Evolutionary conservation across 1,140 invertebrate species (phyloP).

Genomic region (Triops cancriformis): DNA sequence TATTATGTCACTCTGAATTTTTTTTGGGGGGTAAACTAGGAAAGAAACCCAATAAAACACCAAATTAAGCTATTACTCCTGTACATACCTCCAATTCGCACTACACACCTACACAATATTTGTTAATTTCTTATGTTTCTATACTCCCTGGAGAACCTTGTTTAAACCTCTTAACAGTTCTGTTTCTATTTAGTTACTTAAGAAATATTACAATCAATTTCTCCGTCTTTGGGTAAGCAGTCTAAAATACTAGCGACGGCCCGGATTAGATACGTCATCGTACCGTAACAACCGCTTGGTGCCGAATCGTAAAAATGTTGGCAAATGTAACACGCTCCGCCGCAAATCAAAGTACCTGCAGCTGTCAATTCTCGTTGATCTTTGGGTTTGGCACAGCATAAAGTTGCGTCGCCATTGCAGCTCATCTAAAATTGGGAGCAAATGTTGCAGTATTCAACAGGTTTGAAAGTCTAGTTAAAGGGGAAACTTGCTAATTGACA

Average conservation of each 20-base stretch:
- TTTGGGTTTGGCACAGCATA: slow-evolving; percentile 75
- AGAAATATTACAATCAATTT: slow-evolving; percentile 59
- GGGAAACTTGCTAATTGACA: neutral
- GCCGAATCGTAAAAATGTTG: slow-evolving; percentile 97
- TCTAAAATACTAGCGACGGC: slow-evolving; percentile 67
- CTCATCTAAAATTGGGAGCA: slow-evolving; percentile 53
- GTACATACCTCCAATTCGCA: too few relatives aligned
- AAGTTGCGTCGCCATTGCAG: slow-evolving; percentile 76
- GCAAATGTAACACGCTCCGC: slow-evolving; percentile 88
- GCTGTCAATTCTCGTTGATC: slow-evolving; percentile 47
- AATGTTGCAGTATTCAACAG: slow-evolving; percentile 8
- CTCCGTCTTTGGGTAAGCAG: slow-evolving; percentile 62
- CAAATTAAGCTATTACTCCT: too few relatives aligned
- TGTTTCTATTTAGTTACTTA: slow-evolving; percentile 4
- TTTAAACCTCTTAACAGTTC: neutral
- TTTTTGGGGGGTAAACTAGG: too few relatives aligned
- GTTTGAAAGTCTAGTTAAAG: slow-evolving; percentile 18
- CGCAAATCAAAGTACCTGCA: slow-evolving; percentile 62
- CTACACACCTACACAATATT: too few relatives aligned
- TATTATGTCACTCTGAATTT: too few relatives aligned
- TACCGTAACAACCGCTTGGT: slow-evolving; percentile 91
- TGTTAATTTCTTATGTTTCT: too few relatives aligned
- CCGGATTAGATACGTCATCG: slow-evolving; percentile 93
- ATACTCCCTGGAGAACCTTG: too few relatives aligned
- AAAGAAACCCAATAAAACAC: too few relatives aligned